Evolutionary conservation across 1,140 invertebrate genomes (phyloP).

Genomic region (Drosophila repletoides): DNA sequence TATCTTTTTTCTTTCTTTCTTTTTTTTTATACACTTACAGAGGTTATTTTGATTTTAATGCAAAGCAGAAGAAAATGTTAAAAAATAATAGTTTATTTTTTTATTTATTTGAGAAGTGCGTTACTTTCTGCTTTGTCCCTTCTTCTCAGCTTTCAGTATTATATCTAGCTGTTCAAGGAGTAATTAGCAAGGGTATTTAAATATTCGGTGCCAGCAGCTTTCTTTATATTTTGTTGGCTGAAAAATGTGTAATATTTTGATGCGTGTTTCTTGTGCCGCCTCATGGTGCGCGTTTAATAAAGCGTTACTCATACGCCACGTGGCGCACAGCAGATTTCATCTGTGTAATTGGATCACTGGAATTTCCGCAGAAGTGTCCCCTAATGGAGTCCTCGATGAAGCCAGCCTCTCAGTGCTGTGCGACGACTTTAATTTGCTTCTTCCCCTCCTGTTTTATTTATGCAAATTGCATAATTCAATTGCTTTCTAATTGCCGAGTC

Average conservation of each 20-base stretch:
- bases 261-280: slow-evolving; percentile 9
- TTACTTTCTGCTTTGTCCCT: too few species aligned
- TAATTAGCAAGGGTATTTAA: too few species aligned
- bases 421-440: slow-evolving; percentile 10
- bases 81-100: too few species aligned
- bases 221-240: too few species aligned
- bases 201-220: too few species aligned
- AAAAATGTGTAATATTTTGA: slow-evolving; percentile 22
- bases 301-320: slow-evolving; percentile 72
- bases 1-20: slow-evolving; percentile 4
- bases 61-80: too few species aligned
- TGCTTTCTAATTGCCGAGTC: slow-evolving; percentile 10
- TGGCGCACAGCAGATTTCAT: slow-evolving; percentile 45
- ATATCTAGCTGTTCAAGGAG: too few species aligned
- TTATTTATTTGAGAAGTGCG: too few species aligned
- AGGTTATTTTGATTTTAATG: too few species aligned
- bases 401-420: background rate
- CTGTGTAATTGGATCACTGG: slow-evolving; percentile 45
- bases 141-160: too few species aligned
- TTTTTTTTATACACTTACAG: slow-evolving; percentile 20
- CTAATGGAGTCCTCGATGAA: slow-evolving; percentile 11
- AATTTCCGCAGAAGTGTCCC: slow-evolving; percentile 11
- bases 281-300: slow-evolving; percentile 40
- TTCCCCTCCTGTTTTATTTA: slow-evolving; percentile 6
- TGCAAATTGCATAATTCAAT: slow-evolving; percentile 34